Conservation (phyloP, 1,140 invertebrate species). For the Plodia interpunctella region DNA sequence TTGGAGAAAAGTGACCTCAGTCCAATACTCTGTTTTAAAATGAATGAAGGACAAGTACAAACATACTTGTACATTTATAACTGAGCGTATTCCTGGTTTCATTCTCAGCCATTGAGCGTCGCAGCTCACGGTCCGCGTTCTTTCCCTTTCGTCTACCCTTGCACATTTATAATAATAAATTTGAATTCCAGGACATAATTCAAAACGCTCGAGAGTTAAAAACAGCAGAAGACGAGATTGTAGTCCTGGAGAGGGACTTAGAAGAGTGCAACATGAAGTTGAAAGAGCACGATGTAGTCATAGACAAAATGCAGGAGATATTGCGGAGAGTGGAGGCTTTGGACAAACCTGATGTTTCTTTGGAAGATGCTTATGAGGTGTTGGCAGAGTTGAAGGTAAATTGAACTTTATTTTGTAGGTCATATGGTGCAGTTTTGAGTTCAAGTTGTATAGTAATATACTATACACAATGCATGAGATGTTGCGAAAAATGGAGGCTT, state of each 20-base stretch:
- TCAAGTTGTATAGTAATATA: too few relatives aligned
- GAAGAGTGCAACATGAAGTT: conserved; percentile 84
- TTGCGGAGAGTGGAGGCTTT: conserved; percentile 84
- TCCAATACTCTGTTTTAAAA: too few relatives aligned
- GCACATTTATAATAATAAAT: too few relatives aligned
- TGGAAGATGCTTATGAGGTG: conserved; percentile 84
- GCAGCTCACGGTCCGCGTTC: too few relatives aligned
- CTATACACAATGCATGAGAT: conserved; percentile 86
- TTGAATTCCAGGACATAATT: conserved; percentile 85
- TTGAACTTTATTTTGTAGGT: background rate
- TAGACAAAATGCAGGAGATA: conserved; percentile 85
- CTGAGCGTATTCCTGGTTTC: too few relatives aligned
- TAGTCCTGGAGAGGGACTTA: conserved; percentile 88
- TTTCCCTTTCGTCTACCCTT: too few relatives aligned
- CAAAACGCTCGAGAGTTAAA: conserved; percentile 89
- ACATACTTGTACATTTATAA: too few relatives aligned
- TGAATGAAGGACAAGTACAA: too few relatives aligned
- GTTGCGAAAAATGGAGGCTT: conserved; percentile 82
- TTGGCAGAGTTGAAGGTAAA: conserved; percentile 85
- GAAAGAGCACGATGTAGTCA: conserved; percentile 84
- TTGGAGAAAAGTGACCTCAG: too few relatives aligned
- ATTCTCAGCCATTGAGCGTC: too few relatives aligned
- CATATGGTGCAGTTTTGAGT: too few relatives aligned
- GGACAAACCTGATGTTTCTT: conserved; percentile 79
- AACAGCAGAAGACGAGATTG: conserved; percentile 86